Evolutionary conservation across 53 echinoderm and acorn worm species (phyloP), one percentile per base, ranked within the genome.

Genomic region (Crossaster papposus): DNA sequence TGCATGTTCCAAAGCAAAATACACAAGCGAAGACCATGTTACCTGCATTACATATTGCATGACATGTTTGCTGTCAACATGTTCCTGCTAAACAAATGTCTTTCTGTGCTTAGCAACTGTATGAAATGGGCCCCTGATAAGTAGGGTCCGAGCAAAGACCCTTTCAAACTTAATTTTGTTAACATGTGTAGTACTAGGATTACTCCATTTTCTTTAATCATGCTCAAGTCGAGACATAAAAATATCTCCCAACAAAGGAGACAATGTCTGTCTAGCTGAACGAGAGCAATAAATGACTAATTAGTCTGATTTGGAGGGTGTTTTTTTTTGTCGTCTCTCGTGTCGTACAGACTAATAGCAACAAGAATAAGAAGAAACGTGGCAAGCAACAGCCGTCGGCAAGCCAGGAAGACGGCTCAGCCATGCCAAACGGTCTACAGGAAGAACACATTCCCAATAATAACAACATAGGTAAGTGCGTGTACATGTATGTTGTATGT

Each of bases 381-480:
- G 51, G 70, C 51, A 91, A 85, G 70, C 78, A 15, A 4, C 58
- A 79, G 64, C 55, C 65, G 29, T 30, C 29, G 5, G 51, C 51
- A 33, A 14, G 50, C 26, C 71, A 84, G 91, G 85, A 78, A 31
- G 51, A 52, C 20, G 83, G 38, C 65, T 18, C 64, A 64, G 13
- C 24, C 29, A 65, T 85, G 31, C 9, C 91, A 18, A 70, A 68
- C 24, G 64, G 87, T 76, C 53, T 63, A 77, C 87, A 87, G 77
- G 87, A 87, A 77, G 87, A 36, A 37, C 64, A 77, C 54, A 63
- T 76, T 87, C 58, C 87, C 26, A 85, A 65, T 83, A 91, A 85
- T 79, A 91, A 85, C 63, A 85, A 91, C 53, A 84, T 84, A 78
- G 91, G 91, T 91, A 85, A 8, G 83, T 83, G 23, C 20, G 23